Percentiles rank a stretch among this genome's conserved stretches.
Conservation (phyloP, 2,113 vertebrate genomes). For the Malurus elegans region DNA sequence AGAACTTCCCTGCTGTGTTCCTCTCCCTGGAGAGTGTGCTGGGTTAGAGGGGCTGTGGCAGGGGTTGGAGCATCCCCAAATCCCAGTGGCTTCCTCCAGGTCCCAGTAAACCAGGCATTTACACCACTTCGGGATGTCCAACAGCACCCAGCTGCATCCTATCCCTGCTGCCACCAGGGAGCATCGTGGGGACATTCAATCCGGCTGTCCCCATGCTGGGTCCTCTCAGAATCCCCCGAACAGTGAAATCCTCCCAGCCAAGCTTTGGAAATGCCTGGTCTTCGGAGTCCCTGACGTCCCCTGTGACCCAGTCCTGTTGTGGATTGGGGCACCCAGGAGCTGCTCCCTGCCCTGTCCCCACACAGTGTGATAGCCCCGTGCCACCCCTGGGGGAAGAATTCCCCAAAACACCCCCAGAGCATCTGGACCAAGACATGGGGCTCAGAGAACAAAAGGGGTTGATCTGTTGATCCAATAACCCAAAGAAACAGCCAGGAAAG, state of each 20-base stretch:
- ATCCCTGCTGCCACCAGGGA: constrained; percentile 37
- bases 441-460: not conserved
- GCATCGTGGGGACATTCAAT: not conserved
- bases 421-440: not conserved
- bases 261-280: not conserved
- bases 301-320: not conserved
- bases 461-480: not conserved
- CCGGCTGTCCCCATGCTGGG: not conserved
- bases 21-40: not conserved
- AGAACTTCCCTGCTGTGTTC: not conserved
- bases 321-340: not conserved
- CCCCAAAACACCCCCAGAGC: not conserved
- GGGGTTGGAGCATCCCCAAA: not conserved
- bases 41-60: rapidly evolving
- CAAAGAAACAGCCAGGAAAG: not conserved
- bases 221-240: not conserved
- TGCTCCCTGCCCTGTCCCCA: not conserved
- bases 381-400: not conserved
- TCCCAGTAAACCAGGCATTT: not conserved
- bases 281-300: not conserved
- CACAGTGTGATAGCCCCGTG: not conserved
- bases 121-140: not conserved
- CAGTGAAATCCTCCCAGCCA: not conserved
- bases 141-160: not conserved
- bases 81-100: not conserved